phyloP scores from a whole-genome alignment of 2,113 vertebrate species.

The Stercorarius parasiticus region DNA sequence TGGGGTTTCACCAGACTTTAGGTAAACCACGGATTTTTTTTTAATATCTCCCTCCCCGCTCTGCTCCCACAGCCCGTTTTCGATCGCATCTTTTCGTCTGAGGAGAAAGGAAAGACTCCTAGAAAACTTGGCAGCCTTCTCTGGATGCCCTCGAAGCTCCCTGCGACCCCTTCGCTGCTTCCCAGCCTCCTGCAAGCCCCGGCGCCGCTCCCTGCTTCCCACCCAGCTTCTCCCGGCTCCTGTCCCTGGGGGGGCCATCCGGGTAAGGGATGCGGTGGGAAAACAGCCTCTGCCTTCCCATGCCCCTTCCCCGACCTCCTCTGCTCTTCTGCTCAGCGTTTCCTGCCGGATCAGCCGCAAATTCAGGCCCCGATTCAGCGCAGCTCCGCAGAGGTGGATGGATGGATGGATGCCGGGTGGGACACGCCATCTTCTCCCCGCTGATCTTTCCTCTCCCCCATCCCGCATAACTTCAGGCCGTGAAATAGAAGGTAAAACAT shows the following conservation, averaged over 20 bases:
- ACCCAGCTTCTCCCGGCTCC: background rate
- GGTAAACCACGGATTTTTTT: background rate
- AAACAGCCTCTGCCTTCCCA: constrained; percentile 36
- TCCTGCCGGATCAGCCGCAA: background rate
- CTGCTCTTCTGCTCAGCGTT: background rate
- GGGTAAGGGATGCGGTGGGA: background rate
- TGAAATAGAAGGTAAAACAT: background rate
- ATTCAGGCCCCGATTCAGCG: fast-evolving
- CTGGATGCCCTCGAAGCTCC: background rate
- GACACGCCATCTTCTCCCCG: background rate
- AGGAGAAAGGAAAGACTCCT: background rate
- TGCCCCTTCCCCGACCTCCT: constrained; percentile 27
- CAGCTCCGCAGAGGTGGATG: background rate
- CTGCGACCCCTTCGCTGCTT: background rate
- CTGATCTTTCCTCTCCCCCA: background rate
- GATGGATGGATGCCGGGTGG: fast-evolving
- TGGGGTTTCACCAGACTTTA: background rate
- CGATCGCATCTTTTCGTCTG: background rate
- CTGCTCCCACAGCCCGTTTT: background rate
- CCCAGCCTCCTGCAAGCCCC: background rate
- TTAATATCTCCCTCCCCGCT: background rate
- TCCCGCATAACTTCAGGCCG: background rate
- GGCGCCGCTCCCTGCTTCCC: fast-evolving
- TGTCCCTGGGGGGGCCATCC: fast-evolving
- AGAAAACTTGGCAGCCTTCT: background rate